A percentile compares a stretch with the other conserved stretches of the same genome.
Evolutionary conservation across 1,140 invertebrate genomes (phyloP).

Genomic region (Saxidomus purpurata): DNA sequence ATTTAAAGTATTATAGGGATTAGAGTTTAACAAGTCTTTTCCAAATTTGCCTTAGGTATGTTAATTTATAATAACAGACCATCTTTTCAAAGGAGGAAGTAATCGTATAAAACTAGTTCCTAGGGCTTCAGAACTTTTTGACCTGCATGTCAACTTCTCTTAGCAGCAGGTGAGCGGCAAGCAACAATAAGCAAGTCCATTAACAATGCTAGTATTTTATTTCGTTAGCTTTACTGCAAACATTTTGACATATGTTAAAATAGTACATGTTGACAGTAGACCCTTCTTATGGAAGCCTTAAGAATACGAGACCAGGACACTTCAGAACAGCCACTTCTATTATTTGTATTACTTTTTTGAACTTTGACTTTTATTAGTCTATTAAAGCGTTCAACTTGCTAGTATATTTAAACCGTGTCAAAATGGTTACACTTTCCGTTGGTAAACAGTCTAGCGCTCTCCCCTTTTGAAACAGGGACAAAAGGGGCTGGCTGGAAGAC

Average conservation of each 20-base stretch:
- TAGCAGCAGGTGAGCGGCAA: background rate
- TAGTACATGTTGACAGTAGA: background rate
- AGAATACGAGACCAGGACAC: background rate
- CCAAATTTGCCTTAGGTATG: no score
- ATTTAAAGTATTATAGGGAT: no score
- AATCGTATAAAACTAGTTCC: background rate
- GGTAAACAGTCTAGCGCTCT: background rate
- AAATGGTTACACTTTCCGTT: slow-evolving; percentile 2
- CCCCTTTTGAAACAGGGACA: background rate
- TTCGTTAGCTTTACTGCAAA: background rate
- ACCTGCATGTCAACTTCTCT: background rate
- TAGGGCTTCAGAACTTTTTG: background rate
- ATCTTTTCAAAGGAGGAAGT: background rate
- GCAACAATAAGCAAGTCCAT: background rate
- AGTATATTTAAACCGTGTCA: background rate
- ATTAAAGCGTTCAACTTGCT: background rate
- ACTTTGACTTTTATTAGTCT: background rate
- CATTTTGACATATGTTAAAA: slow-evolving; percentile 11
- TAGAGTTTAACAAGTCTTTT: no score
- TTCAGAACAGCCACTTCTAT: background rate
- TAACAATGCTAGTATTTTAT: background rate
- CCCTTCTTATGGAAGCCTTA: background rate
- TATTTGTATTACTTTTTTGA: background rate
- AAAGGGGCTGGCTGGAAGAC: background rate
- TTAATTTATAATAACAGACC: no score